Percentiles rank a stretch among this genome's conserved stretches.
Evolutionary conservation across 2,797 vertebrate genomes (phyloP).

Genomic region (Neomorphus geoffroyi): DNA sequence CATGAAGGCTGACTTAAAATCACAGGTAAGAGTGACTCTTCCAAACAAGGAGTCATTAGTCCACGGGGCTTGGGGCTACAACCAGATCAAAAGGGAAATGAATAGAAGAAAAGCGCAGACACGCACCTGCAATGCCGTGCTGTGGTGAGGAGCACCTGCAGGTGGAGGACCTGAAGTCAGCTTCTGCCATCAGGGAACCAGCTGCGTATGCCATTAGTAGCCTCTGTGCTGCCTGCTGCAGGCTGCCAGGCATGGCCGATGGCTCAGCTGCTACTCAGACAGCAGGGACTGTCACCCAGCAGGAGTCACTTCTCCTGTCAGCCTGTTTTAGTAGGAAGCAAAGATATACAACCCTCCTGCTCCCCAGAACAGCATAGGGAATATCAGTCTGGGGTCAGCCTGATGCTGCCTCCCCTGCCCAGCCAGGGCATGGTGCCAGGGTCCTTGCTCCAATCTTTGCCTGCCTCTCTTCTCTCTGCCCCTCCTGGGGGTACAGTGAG

Average conservation of each 20-base stretch:
- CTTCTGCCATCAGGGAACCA: background rate
- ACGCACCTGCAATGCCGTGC: background rate
- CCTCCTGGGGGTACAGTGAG: background rate
- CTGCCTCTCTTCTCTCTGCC: background rate
- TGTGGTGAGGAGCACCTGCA: background rate
- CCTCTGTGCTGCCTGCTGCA: background rate
- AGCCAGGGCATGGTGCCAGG: background rate
- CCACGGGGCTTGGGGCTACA: background rate
- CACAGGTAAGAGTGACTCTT: background rate
- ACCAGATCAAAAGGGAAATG: background rate
- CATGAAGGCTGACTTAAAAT: background rate
- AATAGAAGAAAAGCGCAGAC: background rate
- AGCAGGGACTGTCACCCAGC: background rate
- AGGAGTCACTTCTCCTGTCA: background rate
- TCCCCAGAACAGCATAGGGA: background rate
- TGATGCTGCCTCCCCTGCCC: accelerated
- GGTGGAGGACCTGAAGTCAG: background rate
- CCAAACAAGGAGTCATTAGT: background rate
- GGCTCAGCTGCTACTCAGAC: background rate
- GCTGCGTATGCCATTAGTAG: background rate
- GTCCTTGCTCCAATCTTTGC: background rate
- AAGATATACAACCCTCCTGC: background rate
- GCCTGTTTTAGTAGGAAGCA: background rate
- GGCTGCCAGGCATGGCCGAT: background rate
- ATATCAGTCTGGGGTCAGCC: background rate